Evolutionary conservation across 2,888 invertebrate species (phyloP).

Genomic region (Meiosimyza platycephala): DNA sequence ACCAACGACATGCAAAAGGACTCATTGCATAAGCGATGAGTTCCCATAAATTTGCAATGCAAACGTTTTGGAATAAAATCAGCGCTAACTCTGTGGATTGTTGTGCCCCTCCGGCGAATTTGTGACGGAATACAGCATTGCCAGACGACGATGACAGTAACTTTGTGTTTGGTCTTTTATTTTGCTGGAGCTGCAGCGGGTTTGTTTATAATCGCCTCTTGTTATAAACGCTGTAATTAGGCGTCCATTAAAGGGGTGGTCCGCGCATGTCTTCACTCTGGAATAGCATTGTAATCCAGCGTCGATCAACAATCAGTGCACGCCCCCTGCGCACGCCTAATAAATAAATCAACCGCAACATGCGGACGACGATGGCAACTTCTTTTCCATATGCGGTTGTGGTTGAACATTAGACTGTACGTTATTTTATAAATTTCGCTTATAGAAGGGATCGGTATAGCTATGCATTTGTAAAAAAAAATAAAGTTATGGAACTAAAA

Average conservation of each 20-base stretch:
- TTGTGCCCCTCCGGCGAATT: conserved; percentile 6
- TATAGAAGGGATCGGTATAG: too few species aligned
- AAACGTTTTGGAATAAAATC: conserved; percentile 14
- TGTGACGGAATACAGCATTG: conserved; percentile 20
- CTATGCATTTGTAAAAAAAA: too few species aligned
- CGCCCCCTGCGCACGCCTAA: conserved; percentile 64
- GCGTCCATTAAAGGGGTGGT: conserved; percentile 68
- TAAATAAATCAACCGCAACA: conserved; percentile 55
- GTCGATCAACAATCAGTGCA: conserved; percentile 62
- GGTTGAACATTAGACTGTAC: too few species aligned
- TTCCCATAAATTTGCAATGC: conserved; percentile 23
- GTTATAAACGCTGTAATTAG: conserved; percentile 68
- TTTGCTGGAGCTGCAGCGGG: conserved; percentile 30
- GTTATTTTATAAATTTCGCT: too few species aligned
- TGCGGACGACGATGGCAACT: conserved; percentile 1
- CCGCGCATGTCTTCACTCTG: conserved; percentile 63
- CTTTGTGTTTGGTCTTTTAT: not conserved
- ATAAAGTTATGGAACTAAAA: too few species aligned
- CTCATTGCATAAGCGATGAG: conserved; percentile 29
- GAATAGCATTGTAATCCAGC: conserved; percentile 46
- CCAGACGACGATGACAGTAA: not conserved
- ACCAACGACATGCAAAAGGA: conserved; percentile 17
- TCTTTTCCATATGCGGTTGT: not conserved
- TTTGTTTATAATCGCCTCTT: conserved; percentile 59
- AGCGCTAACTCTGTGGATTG: not conserved